Base-by-base conservation (phyloP, 2,888 invertebrate genomes). In the Metalampra italica region DNA sequence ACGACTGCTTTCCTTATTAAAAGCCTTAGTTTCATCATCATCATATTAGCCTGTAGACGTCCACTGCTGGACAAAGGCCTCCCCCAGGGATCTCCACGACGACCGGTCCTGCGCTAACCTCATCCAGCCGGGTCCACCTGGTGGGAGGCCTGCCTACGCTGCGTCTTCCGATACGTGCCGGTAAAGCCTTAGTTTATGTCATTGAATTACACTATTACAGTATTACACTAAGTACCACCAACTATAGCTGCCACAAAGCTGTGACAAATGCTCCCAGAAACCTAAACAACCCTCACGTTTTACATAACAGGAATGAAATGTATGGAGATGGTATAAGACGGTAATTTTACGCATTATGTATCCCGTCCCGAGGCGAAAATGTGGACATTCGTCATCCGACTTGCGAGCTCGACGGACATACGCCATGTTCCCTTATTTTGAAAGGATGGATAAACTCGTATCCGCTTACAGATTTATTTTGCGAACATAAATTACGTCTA, bases 291-390 rank as follows among this genome's bases (percentile, higher is more conserved):
- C 34, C 22, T 45, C 42, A 22, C 22, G 22, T 34, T 34, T 34
- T 34, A 34, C 9, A n/a, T 34, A 34, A n/a, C 22, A 5, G 3
- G 22, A 22, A 22, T 11, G 29, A 43, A 32, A 45, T n/a, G 36
- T 36, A 34, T 34, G 76, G 68, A 71, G 71, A 75, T 78, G 80
- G 76, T 79, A 45, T 75, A 75, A 77, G 78, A 75, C 76, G 73
- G 81, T 84, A 81, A 87, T 86, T 86, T 87, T 81, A 78, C 85
- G 85, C 85, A 75, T 84, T 84, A 86, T 84, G 74, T 85, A 80
- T 77, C 82, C 82, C 75, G 83, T 85, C 83, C 70, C 68, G 64
- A 53, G 71, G 68, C 69, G 70, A 70, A 75, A 62, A 75, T 68
- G 70, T 64, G 72, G 72, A 61, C 80, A 86, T 87, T 82, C 81